These are phyloP conservation scores for Tadarida brasiliensis DNA, from an alignment of 2,797 vertebrate species.

Conservation along the genomic window DNA sequence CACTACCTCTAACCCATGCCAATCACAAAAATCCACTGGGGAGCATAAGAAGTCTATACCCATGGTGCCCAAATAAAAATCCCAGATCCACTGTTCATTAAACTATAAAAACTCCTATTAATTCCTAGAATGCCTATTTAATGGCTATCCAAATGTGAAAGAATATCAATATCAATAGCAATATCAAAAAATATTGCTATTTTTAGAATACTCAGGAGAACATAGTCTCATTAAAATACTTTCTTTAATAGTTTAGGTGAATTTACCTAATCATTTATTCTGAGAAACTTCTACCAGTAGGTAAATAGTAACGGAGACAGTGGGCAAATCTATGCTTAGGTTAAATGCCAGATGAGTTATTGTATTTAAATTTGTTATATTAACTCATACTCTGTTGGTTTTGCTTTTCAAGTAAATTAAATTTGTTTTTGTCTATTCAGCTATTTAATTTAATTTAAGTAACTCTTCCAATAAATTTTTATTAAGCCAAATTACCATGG, in stretches of 20 bases:
- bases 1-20: not conserved
- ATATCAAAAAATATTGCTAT: too few relatives aligned
- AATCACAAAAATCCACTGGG: not conserved
- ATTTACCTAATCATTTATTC: constrained; percentile 31
- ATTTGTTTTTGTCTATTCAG: not conserved
- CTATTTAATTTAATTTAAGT: constrained; percentile 35
- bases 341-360: not conserved
- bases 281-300: not conserved
- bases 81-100: not conserved
- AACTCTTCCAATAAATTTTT: not conserved
- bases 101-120: not conserved
- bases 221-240: not conserved
- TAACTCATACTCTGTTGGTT: not conserved
- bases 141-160: not conserved
- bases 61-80: not conserved
- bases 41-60: not conserved
- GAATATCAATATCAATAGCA: too few relatives aligned
- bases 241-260: not conserved
- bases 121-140: not conserved
- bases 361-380: not conserved
- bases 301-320: not conserved
- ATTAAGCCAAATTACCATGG: not conserved
- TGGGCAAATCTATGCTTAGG: not conserved
- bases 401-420: not conserved
- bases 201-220: constrained; percentile 26